Evolutionary conservation across 1,140 invertebrate genomes (phyloP).

Genomic region (Mylabris phalerata): DNA sequence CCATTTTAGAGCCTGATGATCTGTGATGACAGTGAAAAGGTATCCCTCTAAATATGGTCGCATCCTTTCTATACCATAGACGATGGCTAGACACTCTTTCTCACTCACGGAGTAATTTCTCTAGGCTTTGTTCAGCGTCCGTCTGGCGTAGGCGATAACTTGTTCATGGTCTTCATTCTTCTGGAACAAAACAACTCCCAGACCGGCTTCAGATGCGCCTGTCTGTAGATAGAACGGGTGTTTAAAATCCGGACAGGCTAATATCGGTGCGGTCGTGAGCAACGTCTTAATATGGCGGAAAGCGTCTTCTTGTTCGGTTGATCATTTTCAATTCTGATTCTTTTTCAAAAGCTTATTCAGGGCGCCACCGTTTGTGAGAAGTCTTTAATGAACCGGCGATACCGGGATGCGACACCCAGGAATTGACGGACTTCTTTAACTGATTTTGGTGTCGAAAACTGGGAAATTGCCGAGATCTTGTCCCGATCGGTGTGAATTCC

Average conservation of each 20-base stretch:
- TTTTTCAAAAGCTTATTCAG: too few species aligned
- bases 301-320: too few species aligned
- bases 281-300: too few species aligned
- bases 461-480: too few species aligned
- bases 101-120: conserved; percentile 38
- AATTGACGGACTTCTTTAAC: too few species aligned
- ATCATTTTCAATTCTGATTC: too few species aligned
- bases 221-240: conserved; percentile 19
- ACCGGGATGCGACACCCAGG: too few species aligned
- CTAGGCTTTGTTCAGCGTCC: conserved; percentile 34
- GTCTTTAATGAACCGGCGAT: too few species aligned
- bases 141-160: conserved; percentile 37
- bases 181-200: conserved; percentile 21
- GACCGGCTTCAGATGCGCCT: conserved; percentile 17
- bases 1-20: conserved; percentile 24
- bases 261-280: conserved; percentile 18
- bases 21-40: conserved; percentile 23
- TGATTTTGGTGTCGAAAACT: too few species aligned
- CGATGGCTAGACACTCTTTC: conserved; percentile 43
- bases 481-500: too few species aligned
- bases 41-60: conserved; percentile 28
- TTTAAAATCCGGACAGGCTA: conserved; percentile 28
- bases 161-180: conserved; percentile 19
- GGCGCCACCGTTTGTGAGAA: too few species aligned
- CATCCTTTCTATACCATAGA: conserved; percentile 11